These are phyloP conservation scores for Neodon shergylaensis DNA, from an alignment of 2,113 vertebrate species.

Conservation along the genomic window DNA sequence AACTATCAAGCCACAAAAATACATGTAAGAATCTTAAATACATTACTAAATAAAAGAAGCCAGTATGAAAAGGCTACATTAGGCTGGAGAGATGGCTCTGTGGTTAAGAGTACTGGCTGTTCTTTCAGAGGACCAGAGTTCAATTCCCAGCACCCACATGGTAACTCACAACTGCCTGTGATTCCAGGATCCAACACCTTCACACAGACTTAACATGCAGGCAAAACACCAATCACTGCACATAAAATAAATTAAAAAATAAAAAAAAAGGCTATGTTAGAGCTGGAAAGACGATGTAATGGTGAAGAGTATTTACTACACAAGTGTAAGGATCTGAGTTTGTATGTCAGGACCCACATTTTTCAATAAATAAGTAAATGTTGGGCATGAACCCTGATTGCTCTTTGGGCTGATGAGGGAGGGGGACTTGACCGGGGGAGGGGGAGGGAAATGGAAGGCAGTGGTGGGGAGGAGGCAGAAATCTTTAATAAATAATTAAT, in stretches of 20 bases:
- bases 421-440: no score
- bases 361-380: background rate
- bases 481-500: no score
- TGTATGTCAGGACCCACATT: background rate
- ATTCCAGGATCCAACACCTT: background rate
- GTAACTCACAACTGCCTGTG: background rate
- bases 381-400: background rate
- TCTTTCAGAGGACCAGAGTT: background rate
- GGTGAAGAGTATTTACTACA: background rate
- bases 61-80: background rate
- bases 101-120: background rate
- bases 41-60: slow-evolving; percentile 13
- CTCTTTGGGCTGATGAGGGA: no score
- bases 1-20: slow-evolving; percentile 5
- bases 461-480: no score
- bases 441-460: no score
- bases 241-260: background rate
- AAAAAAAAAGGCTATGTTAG: no score
- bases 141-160: background rate
- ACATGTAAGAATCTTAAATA: background rate
- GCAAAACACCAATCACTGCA: background rate
- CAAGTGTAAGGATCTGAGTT: background rate
- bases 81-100: background rate
- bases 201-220: background rate
- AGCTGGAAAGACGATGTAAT: background rate